Base-by-base conservation (phyloP, 2,113 vertebrate species). In the Passer montanus region DNA sequence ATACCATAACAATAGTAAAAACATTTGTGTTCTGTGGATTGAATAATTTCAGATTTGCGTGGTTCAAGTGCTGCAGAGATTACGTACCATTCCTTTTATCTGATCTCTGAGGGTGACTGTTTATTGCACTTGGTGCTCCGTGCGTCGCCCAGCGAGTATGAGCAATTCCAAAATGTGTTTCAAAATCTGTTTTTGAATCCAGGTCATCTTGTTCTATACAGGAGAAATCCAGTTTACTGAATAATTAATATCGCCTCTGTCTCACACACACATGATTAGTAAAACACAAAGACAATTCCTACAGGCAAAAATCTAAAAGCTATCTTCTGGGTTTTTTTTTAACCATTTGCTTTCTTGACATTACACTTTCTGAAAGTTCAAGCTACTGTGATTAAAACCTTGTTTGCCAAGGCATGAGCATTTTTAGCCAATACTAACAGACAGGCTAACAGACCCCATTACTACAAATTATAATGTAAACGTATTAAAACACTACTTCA, bases 131-230 rank as follows among this genome's bases (percentile, higher is more conserved):
- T 35, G 99, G 99, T 76, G 97, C 98, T 62, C 99, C 99, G 0
- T 99, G 99, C 37, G 99, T 99, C 2, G 99, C 99, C 99, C 99
- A 99, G 85, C 99, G 99, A 20, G 99, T 99, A 94, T 99, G 99
- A 89, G 99, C 99, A 27, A 99, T 97, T 93, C 99, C 99, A 31
- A 99, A 99, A 95, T 99, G 99, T 8, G 98, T 99, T 93, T 97
- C 97, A 94, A 99, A 98, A 83, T 99, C 98, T 66, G 97, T 97
- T 24, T 99, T 98, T 73, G 99, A 96, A 94, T 99, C 98, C 95
- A 99, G 91, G 19, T 95, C 96, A 92, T 99, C 98, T 98, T 99
- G 99, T 88, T 99, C 99, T 99, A 95, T 21, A 53, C 15, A 96
- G 16, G 93, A 95, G 30, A 86, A 94, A 84, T 59, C 22, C 44